Evolutionary conservation across 2,113 vertebrate species (phyloP).

Genomic region (Pitta sordida): DNA sequence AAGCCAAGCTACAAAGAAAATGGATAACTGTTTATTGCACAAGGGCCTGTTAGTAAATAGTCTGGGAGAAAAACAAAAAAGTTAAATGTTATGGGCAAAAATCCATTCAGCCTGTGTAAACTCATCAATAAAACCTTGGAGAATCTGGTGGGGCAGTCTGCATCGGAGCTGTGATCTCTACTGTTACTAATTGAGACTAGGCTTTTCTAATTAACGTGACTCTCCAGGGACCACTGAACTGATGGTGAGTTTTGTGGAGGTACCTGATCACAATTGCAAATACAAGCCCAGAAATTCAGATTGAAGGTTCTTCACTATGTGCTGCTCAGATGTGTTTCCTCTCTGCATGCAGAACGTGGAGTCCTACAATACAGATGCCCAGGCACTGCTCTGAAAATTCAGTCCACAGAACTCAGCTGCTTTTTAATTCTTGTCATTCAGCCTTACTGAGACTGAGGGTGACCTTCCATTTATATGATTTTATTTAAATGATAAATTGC

Average conservation of each 20-base stretch:
- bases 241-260: neutral
- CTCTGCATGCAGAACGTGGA: neutral
- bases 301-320: neutral
- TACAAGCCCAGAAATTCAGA: neutral
- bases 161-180: neutral
- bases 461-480: neutral
- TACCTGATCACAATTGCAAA: conserved; percentile 6
- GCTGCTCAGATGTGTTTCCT: neutral
- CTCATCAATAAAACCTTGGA: neutral
- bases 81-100: neutral
- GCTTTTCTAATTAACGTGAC: neutral
- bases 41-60: neutral
- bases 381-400: neutral
- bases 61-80: neutral
- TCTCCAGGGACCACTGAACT: neutral
- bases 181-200: neutral
- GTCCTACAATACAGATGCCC: neutral
- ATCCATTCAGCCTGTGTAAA: neutral
- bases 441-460: neutral
- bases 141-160: neutral
- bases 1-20: neutral
- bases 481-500: neutral
- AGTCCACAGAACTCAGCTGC: neutral
- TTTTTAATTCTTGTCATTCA: neutral
- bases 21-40: neutral